These are phyloP conservation scores for Gnathonemus longibarbis DNA, from an alignment of 2,113 vertebrate genomes.

Conservation along the genomic window DNA sequence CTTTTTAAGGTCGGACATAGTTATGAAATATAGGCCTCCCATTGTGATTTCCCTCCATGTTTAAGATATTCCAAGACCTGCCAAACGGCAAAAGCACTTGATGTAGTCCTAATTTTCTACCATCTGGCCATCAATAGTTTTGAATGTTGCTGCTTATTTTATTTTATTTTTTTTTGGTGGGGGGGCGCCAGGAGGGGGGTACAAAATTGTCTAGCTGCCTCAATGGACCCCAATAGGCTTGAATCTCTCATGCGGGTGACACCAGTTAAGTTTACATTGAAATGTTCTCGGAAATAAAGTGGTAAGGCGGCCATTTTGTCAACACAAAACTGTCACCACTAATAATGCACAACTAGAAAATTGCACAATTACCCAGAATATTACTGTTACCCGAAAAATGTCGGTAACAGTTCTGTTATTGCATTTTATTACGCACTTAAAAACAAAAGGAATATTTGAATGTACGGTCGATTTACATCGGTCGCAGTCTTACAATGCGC, in stretches of 20 bases:
- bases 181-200: neutral
- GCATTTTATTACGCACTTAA: neutral
- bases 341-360: neutral
- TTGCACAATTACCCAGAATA: neutral
- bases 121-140: neutral
- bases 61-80: neutral
- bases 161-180: neutral
- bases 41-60: neutral
- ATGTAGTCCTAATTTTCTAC: neutral
- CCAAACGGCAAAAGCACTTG: neutral
- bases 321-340: neutral
- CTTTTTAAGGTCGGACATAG: neutral
- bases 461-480: neutral
- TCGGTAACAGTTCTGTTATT: neutral
- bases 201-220: neutral
- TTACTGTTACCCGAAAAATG: neutral
- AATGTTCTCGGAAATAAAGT: neutral
- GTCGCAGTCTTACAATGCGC: neutral
- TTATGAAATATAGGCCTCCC: neutral
- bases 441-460: neutral
- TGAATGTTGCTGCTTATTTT: neutral
- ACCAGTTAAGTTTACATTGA: neutral
- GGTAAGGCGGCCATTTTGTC: neutral
- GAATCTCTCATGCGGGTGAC: neutral
- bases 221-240: neutral